These are phyloP conservation scores for Cyclina sinensis DNA, from an alignment of 1,140 invertebrate species.

Conservation along the genomic window DNA sequence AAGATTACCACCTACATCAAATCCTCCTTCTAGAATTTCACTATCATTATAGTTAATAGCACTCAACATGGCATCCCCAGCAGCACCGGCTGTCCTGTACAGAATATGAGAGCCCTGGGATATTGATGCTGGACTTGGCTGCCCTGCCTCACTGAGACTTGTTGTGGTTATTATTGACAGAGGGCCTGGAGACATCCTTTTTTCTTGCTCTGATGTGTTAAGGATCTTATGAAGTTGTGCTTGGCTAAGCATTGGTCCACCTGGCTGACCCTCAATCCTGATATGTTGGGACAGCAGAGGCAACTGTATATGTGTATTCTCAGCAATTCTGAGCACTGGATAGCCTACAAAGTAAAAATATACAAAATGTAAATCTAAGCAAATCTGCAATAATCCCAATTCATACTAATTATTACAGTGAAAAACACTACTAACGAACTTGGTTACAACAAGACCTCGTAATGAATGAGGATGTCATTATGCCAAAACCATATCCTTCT, in stretches of 20 bases:
- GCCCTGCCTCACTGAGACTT: constrained; percentile 80
- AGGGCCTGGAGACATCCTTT: constrained; percentile 80
- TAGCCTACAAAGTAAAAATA: constrained; percentile 32
- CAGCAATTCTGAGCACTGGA: constrained; percentile 52
- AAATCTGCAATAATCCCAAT: no score
- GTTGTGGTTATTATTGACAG: constrained; percentile 79
- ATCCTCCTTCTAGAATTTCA: constrained; percentile 85
- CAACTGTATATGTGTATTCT: constrained; percentile 46
- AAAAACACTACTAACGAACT: no score
- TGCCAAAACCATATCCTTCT: no score
- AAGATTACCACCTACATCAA: constrained; percentile 83
- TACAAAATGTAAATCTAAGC: not conserved
- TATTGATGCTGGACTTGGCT: constrained; percentile 81
- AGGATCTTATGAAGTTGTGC: constrained; percentile 62
- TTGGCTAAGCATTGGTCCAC: constrained; percentile 64
- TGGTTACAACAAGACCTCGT: no score
- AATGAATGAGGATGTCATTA: no score
- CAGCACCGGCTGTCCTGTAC: constrained; percentile 75
- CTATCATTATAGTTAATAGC: constrained; percentile 86
- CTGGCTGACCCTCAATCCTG: constrained; percentile 61
- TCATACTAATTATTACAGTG: no score
- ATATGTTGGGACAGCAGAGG: constrained; percentile 59
- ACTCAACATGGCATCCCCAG: constrained; percentile 87
- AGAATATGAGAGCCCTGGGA: constrained; percentile 71
- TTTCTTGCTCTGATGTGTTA: constrained; percentile 68